Percentiles rank a stretch among this genome's conserved stretches.
These are phyloP conservation scores for Tinamus guttatus DNA, from an alignment of 2,113 vertebrate genomes.

Conservation along the genomic window DNA sequence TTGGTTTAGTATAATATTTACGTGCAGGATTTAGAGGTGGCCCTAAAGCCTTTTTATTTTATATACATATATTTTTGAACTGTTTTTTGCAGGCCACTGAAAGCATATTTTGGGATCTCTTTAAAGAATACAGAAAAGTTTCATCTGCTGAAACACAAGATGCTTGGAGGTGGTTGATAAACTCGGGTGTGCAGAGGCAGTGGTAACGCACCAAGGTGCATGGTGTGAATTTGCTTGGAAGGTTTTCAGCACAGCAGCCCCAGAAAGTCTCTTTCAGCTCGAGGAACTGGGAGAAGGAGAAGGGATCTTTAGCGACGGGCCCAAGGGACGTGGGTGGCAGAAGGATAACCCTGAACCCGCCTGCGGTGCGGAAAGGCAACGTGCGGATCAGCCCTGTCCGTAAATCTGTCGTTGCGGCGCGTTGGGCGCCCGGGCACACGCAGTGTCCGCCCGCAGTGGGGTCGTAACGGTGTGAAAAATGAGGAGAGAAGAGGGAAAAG, in stretches of 20 bases:
- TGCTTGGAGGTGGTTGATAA: neutral
- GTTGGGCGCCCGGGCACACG: no score
- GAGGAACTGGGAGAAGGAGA: neutral
- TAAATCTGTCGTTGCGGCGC: constrained; percentile 64
- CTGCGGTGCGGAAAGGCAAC: constrained; percentile 67
- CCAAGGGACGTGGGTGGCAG: constrained; percentile 44
- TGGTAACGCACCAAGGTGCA: neutral
- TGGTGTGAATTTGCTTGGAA: neutral
- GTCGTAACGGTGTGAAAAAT: constrained; percentile 70
- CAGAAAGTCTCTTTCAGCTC: constrained; percentile 10
- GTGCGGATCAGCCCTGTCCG: constrained; percentile 48
- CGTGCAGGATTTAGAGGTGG: neutral
- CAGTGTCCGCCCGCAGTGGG: constrained; percentile 37
- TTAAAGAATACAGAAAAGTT: neutral
- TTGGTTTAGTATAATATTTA: neutral
- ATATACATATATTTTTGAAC: neutral
- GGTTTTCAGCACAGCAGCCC: neutral
- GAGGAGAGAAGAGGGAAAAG: neutral
- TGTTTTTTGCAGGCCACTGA: neutral
- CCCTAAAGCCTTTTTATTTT: neutral
- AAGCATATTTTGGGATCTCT: neutral
- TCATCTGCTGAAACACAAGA: neutral
- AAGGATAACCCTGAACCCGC: constrained; percentile 77
- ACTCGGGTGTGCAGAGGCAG: neutral
- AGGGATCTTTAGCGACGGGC: constrained; percentile 33